Base-by-base conservation (phyloP, 1,140 invertebrate species). In the Vanessa atalanta region DNA sequence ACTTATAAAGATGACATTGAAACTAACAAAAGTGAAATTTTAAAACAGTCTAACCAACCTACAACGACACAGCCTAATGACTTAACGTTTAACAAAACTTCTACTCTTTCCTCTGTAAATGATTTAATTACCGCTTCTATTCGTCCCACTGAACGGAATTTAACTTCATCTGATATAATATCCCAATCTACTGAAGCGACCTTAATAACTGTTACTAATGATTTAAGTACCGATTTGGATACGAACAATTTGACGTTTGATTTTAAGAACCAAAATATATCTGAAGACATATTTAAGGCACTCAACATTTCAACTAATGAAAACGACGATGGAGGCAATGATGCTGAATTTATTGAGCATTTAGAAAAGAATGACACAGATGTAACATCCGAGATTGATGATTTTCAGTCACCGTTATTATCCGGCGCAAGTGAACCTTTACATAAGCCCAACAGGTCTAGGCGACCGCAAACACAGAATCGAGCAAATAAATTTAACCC, bases 401-500 rank as follows among this genome's bases (percentile, higher is more conserved):
- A 91, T 78, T 89, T 86, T 61, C 83, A 91, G 61, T 93, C 91
- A 31, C 91, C 91, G 20, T 77, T 93, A 55, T 79, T 93, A 11
- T 93, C 91, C 11, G 91, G 77, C 53, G 91, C 89, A 23, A 89
- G 82, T 69, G 89, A 93, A 74, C 87, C 89, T 2, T 67, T 91
- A 50, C 89, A 87, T 61, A 82, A 86, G 73, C 91, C 91, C n/a
- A 86, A 73, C 43, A 79, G 91, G 37, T 87, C 86, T 12, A 83
- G 91, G 48, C 84, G 90, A 74, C 88, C 87, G 47, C 86, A 86
- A 73, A 70, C 75, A 70, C 76, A 72, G 47, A 88, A 83, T 73
- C 80, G 83, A 75, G 72, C 65, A 65, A 90, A 86, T 77, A 91
- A 90, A 81, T 93, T 93, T 65, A 93, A 91, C 77, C 91, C 89